Percentiles rank a stretch among this genome's conserved stretches.
Evolutionary conservation across 2,113 vertebrate species (phyloP).

Genomic region (Ascaphus truei): DNA sequence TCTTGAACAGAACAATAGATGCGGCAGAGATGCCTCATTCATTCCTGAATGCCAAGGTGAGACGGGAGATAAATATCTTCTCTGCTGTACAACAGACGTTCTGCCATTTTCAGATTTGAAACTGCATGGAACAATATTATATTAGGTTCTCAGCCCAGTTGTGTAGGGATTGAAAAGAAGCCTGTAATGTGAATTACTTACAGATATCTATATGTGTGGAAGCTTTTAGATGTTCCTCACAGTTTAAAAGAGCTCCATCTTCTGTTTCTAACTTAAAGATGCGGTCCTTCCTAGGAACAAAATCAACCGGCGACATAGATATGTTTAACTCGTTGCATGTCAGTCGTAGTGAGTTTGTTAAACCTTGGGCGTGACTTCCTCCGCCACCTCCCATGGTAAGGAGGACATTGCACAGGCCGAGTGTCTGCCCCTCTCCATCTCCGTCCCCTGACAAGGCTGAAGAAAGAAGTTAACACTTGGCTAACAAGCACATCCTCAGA

Average conservation of each 20-base stretch:
- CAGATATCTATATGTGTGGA: not conserved
- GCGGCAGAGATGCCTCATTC: slow-evolving; percentile 22
- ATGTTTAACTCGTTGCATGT: no score
- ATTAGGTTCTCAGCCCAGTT: not conserved
- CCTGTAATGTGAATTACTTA: slow-evolving; percentile 11
- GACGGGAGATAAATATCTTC: slow-evolving; percentile 28
- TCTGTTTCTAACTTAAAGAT: no score
- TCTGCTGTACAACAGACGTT: not conserved
- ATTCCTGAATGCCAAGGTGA: slow-evolving; percentile 24
- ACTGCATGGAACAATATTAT: slow-evolving; percentile 1
- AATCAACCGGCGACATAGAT: no score
- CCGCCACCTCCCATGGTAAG: no score
- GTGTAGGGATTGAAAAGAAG: not conserved
- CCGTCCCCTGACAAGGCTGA: no score
- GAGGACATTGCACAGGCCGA: no score
- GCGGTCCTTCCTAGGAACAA: no score
- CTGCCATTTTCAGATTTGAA: not conserved
- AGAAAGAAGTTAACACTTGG: no score
- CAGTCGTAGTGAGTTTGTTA: no score
- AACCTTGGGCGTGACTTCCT: no score
- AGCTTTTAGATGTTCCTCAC: not conserved
- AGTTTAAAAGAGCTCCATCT: not conserved
- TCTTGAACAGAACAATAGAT: slow-evolving; percentile 27
- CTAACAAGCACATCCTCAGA: no score
- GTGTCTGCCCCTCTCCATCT: no score